A percentile compares a stretch with the other conserved stretches of the same genome.
phyloP scores from a whole-genome alignment of 2,113 vertebrate genomes.

The Menura novaehollandiae region DNA sequence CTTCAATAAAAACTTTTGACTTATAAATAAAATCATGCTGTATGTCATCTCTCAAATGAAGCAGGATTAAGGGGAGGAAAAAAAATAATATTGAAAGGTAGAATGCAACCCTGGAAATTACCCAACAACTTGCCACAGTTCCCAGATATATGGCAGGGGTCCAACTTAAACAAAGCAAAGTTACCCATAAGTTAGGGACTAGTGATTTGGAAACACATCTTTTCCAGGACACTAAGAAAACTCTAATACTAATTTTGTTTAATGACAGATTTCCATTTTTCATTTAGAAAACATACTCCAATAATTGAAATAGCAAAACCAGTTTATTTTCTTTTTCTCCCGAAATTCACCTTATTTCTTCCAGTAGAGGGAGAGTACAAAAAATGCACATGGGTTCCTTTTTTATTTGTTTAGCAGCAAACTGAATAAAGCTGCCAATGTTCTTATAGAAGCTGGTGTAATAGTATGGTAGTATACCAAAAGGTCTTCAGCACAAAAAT shows the following conservation, averaged over 20 bases:
- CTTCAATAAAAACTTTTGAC: not conserved
- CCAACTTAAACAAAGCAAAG: not conserved
- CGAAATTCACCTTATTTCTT: not conserved
- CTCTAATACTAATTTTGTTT: not conserved
- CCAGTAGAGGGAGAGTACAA: not conserved
- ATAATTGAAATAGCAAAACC: not conserved
- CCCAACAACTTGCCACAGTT: not conserved
- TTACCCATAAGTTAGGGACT: not conserved
- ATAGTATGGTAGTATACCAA: not conserved
- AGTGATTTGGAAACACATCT: not conserved
- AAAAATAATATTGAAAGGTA: not conserved
- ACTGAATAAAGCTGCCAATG: not conserved
- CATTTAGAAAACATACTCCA: not conserved
- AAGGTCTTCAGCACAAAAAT: not conserved
- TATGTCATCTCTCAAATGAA: not conserved
- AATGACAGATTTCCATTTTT: not conserved
- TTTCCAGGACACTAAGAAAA: not conserved
- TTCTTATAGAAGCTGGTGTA: not conserved
- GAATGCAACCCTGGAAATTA: not conserved
- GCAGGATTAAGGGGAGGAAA: not conserved
- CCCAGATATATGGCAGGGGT: not conserved
- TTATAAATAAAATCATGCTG: not conserved
- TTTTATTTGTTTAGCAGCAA: not conserved
- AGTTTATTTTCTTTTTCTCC: not conserved
- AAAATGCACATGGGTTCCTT: not conserved